Evolutionary conservation across 2,888 invertebrate species (phyloP), one percentile per base, ranked within the genome.

Genomic region (Yponomeuta plumbellus): DNA sequence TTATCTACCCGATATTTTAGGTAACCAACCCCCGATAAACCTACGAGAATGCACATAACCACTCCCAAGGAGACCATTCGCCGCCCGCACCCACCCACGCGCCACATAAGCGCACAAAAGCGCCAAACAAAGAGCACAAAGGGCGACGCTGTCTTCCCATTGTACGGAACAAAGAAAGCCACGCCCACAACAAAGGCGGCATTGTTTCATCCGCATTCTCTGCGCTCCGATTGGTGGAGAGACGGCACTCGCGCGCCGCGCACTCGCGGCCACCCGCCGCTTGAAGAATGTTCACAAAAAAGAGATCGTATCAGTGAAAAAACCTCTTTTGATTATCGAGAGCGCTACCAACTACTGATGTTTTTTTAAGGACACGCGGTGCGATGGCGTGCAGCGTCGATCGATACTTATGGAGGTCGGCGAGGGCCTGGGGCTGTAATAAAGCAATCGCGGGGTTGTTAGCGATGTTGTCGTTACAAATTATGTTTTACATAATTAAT

Each of bases 121-220:
- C 73, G 75, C 80, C 69, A 71, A 62, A 87, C 85, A 87, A 89
- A 78, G 78, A 74, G 72, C 69, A 89, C 86, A 90, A 90, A 84
- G 85, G 85, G 84, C 73, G 73, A 75, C 69, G 75, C 84, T 84
- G 81, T 88, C 90, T 85, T 88, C 85, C 91, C 80, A 89, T 90
- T 91, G 91, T 90, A 70, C 83, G 74, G 74, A 75, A 91, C 90
- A 90, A 91, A 71, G 77, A 71, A 74, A 68, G 81, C 87, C 80
- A 73, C 86, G 85, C 88, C 90, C 83, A 75, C 70, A 76, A 80
- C 83, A 83, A 81, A 81, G 76, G 77, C 84, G 81, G 87, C 78
- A 72, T 90, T 90, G 91, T 90, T 88, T 90, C 87, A 90, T 88
- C 85, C 80, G 73, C 71, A 73, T 73, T 71, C 69, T 71, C 70